Evolutionary conservation across 2,797 vertebrate genomes (phyloP), one percentile per base, ranked within the genome.

Genomic region (Pseudotriccus pelzelni): DNA sequence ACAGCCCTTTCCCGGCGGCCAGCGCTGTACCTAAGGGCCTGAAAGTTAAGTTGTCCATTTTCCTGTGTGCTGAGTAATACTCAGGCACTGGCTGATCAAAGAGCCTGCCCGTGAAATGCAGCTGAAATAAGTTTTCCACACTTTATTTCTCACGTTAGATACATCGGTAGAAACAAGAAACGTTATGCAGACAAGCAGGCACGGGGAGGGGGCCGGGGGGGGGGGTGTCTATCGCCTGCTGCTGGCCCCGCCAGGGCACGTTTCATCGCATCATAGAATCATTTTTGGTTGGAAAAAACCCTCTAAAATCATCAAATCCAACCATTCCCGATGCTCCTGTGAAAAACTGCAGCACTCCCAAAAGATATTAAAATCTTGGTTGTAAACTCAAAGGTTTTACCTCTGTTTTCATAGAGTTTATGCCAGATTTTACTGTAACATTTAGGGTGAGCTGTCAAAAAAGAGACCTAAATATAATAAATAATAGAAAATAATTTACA

Each of bases 1-100:
- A 27, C 72, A 67, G 90, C 64, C 72, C 1, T 77, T 75, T 89
- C 70, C 27, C 12, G 3, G 84, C 62, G 17, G 86, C 81, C 41
- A 21, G 76, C 63, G 93, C 87, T 75, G 63, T 80, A 89, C 91
- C 93, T 87, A 79, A n/a, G 53, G 67, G 74, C n/a, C 60, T 67
- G 8, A 9, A 60, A 84, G 74, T 37, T 6, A 24, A 74, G 49
- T 64, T 91, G 91, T 79, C 85, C 72, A 0, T 79, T 94, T 82
- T 30, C 83, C 93, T 90, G 62, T 0, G 46, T 1, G 50, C 90
- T 23, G 78, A 69, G 7, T 64, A 58, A 36, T 7, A 0, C 53
- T 41, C 80, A 88, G 85, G 94, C 95, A 90, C 1, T n/a, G 55
- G 75, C 60, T 94, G 96, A 96, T 96, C 95, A 94, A 97, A 96